A percentile compares a stretch with the other conserved stretches of the same genome.
Evolutionary conservation across 2,888 invertebrate species (phyloP).

Genomic region (Atrina japonica): DNA sequence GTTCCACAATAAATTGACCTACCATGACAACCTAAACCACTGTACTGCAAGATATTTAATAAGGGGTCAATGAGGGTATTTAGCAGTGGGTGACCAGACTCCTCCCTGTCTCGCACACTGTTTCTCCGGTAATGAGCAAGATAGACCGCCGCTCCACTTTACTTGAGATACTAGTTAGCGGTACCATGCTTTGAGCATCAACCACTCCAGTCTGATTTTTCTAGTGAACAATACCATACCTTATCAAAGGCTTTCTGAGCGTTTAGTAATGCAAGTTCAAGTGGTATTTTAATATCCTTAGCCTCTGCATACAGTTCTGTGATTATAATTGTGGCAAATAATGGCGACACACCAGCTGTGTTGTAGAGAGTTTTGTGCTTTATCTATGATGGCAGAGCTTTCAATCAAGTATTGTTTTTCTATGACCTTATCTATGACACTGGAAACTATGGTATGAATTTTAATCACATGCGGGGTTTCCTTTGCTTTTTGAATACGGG

Average conservation of each 20-base stretch:
- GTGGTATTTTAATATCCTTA: background rate
- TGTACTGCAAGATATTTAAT: too few relatives aligned
- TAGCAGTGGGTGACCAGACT: too few relatives aligned
- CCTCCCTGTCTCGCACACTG: too few relatives aligned
- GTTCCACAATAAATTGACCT: too few relatives aligned
- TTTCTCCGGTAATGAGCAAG: too few relatives aligned
- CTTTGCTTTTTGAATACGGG: too few relatives aligned
- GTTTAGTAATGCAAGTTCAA: background rate
- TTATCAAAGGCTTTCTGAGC: conserved; percentile 15
- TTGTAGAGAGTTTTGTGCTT: background rate
- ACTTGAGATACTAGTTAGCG: too few relatives aligned
- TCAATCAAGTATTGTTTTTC: background rate
- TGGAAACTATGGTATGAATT: too few relatives aligned
- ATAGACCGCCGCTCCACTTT: too few relatives aligned
- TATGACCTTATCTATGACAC: background rate
- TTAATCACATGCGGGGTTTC: too few relatives aligned
- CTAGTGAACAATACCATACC: conserved; percentile 1
- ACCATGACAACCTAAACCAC: too few relatives aligned
- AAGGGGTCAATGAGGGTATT: too few relatives aligned
- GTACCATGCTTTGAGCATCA: background rate
- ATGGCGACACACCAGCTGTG: background rate
- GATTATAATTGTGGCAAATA: background rate
- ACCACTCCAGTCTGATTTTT: background rate
- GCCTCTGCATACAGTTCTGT: conserved; percentile 3
- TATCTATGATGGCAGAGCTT: background rate